phyloP scores from a whole-genome alignment of 37 sponge, comb jelly and placozoan species.

The Beroe ovata region DNA sequence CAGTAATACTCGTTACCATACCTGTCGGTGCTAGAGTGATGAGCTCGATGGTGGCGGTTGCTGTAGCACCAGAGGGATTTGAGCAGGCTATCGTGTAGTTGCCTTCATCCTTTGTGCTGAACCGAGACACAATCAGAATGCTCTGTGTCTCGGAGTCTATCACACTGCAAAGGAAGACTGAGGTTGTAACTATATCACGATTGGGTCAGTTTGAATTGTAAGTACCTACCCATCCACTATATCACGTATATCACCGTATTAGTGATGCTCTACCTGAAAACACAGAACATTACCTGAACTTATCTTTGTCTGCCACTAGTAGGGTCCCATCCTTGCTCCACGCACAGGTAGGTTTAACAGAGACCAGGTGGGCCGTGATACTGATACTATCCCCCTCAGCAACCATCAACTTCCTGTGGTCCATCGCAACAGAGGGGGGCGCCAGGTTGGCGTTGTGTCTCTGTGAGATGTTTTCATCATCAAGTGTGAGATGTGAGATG shows the following conservation, averaged over 20 bases:
- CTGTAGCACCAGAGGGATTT: constrained; percentile 13
- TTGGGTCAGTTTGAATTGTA: too few relatives aligned
- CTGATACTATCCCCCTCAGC: constrained; percentile 63
- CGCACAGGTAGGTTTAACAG: neutral
- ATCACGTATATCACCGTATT: too few relatives aligned
- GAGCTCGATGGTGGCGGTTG: constrained; percentile 55
- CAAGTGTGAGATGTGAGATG: neutral
- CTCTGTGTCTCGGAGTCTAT: constrained; percentile 46
- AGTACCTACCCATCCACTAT: too few relatives aligned
- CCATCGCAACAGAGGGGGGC: constrained; percentile 25
- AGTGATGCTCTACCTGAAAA: too few relatives aligned
- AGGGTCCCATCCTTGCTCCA: constrained; percentile 66
- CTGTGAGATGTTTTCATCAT: neutral
- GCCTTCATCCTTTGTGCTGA: constrained; percentile 6
- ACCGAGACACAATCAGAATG: constrained; percentile 25
- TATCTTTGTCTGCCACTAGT: neutral
- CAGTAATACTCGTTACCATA: too few relatives aligned
- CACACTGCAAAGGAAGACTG: constrained; percentile 49
- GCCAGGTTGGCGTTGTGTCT: neutral
- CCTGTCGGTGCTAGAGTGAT: constrained; percentile 66
- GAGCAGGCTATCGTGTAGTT: constrained; percentile 36
- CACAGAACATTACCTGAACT: too few relatives aligned
- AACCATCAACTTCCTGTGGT: constrained; percentile 62
- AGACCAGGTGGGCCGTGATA: constrained; percentile 62
- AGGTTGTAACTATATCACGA: too few relatives aligned